These are phyloP conservation scores for Tamias sibiricus DNA, from an alignment of 2,113 vertebrate species.

Conservation along the genomic window DNA sequence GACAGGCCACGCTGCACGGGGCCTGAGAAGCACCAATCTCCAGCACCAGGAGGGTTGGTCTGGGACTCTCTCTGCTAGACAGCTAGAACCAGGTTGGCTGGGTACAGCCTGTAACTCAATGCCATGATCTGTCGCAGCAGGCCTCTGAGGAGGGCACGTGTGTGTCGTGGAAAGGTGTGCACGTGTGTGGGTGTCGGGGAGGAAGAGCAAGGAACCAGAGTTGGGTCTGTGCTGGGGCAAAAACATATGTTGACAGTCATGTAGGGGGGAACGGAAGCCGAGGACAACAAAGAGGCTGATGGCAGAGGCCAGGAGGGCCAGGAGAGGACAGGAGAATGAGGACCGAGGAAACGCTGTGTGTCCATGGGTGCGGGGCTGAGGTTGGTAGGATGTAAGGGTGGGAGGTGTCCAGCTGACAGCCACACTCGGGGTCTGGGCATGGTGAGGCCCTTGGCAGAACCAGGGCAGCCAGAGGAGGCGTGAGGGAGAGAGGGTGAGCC, in stretches of 20 bases:
- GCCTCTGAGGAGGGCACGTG: background rate
- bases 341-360: background rate
- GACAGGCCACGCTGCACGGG: background rate
- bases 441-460: background rate
- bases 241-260: background rate
- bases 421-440: background rate
- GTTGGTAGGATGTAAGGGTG: background rate
- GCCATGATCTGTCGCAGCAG: rapidly evolving
- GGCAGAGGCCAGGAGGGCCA: background rate
- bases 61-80: background rate
- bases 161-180: rapidly evolving
- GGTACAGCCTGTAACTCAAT: rapidly evolving
- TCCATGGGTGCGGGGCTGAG: rapidly evolving
- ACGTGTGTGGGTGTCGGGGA: background rate
- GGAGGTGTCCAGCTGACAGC: background rate
- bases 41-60: background rate
- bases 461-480: background rate
- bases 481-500: background rate
- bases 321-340: too few relatives aligned
- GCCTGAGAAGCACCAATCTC: background rate
- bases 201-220: too few relatives aligned
- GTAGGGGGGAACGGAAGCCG: background rate
- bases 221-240: background rate
- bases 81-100: background rate
- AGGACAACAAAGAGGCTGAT: background rate